Percentiles rank a stretch among this genome's conserved stretches.
Conservation (phyloP, 2,888 invertebrate species). For the Anthoptus insignis region DNA sequence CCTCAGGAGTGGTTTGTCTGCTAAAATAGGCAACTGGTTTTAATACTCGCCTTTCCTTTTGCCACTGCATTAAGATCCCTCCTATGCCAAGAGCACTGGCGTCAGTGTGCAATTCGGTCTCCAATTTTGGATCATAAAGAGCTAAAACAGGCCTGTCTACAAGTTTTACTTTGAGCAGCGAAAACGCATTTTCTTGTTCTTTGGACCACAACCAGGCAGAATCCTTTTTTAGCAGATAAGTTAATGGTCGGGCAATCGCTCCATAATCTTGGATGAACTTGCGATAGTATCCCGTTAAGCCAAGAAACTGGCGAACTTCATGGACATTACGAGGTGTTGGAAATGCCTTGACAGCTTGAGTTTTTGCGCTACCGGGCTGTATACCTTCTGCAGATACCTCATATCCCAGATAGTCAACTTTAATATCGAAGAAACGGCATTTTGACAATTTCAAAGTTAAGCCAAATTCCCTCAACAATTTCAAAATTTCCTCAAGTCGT, state of each 20-base stretch:
- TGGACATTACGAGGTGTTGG: not conserved
- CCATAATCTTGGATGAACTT: not conserved
- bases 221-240: slow-evolving; percentile 33
- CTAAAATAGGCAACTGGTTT: slow-evolving; percentile 51
- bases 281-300: not conserved
- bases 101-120: slow-evolving; percentile 58
- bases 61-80: slow-evolving; percentile 54
- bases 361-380: not conserved
- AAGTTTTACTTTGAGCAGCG: slow-evolving; percentile 8
- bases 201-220: slow-evolving; percentile 38
- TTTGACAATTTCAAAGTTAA: not conserved
- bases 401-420: not conserved
- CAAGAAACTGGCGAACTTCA: not conserved
- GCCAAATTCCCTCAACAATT: not conserved
- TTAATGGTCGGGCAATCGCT: not conserved
- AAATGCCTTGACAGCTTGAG: not conserved
- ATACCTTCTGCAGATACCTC: not conserved
- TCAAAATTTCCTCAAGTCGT: not conserved
- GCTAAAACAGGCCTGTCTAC: slow-evolving; percentile 48
- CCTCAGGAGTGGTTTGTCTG: slow-evolving; percentile 46
- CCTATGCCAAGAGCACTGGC: slow-evolving; percentile 55
- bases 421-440: not conserved
- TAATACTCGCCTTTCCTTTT: slow-evolving; percentile 23
- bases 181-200: slow-evolving; percentile 25
- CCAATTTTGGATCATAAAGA: slow-evolving; percentile 52